Conservation (phyloP, 2,888 invertebrate species). For the Cephonodes hylas region DNA sequence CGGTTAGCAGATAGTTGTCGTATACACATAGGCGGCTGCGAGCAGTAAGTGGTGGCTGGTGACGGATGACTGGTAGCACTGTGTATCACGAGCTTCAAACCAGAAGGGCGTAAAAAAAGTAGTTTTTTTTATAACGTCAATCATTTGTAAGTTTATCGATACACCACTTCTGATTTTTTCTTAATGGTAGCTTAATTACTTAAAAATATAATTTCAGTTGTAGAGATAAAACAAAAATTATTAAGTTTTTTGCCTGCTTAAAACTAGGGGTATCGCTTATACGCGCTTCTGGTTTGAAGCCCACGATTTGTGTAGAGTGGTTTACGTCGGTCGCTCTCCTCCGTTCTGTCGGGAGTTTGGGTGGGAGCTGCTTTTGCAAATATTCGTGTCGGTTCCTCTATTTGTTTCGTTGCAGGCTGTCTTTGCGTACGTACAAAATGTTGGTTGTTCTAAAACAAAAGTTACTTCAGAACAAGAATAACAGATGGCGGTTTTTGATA, state of each 20-base stretch:
- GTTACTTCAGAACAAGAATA: background rate
- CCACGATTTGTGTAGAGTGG: background rate
- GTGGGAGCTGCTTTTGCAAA: constrained; percentile 4
- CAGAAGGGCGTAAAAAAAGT: too few relatives aligned
- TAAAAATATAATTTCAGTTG: too few relatives aligned
- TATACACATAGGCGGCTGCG: constrained; percentile 46
- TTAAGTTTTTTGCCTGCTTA: too few relatives aligned
- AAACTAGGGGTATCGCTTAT: too few relatives aligned
- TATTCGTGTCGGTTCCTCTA: background rate
- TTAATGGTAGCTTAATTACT: too few relatives aligned
- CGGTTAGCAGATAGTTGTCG: constrained; percentile 41
- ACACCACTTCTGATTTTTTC: too few relatives aligned
- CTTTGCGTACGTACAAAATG: background rate
- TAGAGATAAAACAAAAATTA: too few relatives aligned
- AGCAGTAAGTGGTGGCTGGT: constrained; percentile 44
- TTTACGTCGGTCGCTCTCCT: background rate
- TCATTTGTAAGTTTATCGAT: too few relatives aligned
- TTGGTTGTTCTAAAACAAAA: background rate
- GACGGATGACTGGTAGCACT: background rate
- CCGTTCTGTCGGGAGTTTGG: background rate
- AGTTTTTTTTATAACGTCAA: too few relatives aligned
- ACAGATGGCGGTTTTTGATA: background rate
- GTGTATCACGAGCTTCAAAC: too few relatives aligned
- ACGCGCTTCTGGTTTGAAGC: too few relatives aligned
- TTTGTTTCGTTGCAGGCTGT: background rate